Evolutionary conservation across 2,888 invertebrate species (phyloP), one percentile per base, ranked within the genome.

Genomic region (Drosophila robusta): DNA sequence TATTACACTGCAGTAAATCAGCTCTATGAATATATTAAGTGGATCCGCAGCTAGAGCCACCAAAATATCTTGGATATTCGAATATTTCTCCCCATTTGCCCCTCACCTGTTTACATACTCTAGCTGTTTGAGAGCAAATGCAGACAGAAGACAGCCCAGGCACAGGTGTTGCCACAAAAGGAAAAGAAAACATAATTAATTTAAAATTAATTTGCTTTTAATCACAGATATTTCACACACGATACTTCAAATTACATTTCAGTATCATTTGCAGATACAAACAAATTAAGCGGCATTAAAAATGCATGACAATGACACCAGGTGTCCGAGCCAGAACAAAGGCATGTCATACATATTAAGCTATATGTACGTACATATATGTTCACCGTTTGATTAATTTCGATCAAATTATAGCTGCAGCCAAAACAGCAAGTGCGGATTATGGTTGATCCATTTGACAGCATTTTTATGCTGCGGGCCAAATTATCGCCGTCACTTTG

Each of bases 131-230:
- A 4, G 9, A n/a, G 12, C 26, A 26, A 26, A 45, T 12, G 18
- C 32, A 8, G n/a, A 52, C 6, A 18, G 6, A 32, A 18, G 24
- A 9, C 12, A 29, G 16, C 4, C 0, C 18, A 18, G 41, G 36
- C 12, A 24, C 39, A 32, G 39, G n/a, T 39, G 38, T 16, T 14
- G 36, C 9, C n/a, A 34, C 6, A 18, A 14, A 36, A 18, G 4
- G 9, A n/a, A 42, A 22, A 8, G 24, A 49, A 18, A 55, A 42
- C 49, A 26, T 65, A 69, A 87, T 87, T 80, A 68, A 88, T 83
- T 73, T 61, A 51, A 70, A 69, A 66, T 75, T 80, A 84, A 88
- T 84, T 71, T 75, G 68, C 58, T 73, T 78, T 84, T 83, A 80
- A 84, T 87, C 55, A 50, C 51, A 39, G 12, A 39, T 38, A 70